Evolutionary conservation across 1,140 invertebrate genomes (phyloP).

Genomic region (Spodoptera frugiperda): DNA sequence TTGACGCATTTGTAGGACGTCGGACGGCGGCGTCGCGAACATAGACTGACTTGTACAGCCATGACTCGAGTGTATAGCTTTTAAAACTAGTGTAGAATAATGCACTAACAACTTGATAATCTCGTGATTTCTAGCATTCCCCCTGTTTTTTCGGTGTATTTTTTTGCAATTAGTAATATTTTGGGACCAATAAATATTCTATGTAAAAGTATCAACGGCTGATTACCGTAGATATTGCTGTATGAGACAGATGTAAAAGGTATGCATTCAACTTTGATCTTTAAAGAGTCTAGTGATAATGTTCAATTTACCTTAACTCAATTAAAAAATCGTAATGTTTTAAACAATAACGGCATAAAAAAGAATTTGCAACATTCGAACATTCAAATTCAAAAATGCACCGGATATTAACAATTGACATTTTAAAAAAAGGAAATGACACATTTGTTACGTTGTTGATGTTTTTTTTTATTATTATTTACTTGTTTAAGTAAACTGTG

Average conservation of each 20-base stretch:
- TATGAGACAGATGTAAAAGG: too few species aligned
- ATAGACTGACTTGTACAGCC: constrained; percentile 83
- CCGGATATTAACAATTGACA: constrained; percentile 52
- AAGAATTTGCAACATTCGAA: background rate
- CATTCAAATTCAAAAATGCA: constrained; percentile 32
- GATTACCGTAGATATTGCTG: too few species aligned
- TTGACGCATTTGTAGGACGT: background rate
- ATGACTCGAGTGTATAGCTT: constrained; percentile 65
- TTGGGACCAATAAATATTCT: background rate
- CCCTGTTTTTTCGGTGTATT: constrained; percentile 45
- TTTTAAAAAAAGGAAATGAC: constrained; percentile 43
- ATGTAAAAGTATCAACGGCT: background rate
- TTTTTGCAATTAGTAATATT: background rate
- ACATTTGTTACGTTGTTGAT: constrained; percentile 77
- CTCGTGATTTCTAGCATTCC: constrained; percentile 44
- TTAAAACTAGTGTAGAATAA: constrained; percentile 52
- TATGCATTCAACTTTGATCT: too few species aligned
- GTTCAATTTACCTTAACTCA: too few species aligned
- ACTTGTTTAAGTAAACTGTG: constrained; percentile 73
- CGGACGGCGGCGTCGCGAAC: constrained; percentile 68
- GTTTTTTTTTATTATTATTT: constrained; percentile 70
- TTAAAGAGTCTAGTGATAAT: too few species aligned
- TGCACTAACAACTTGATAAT: constrained; percentile 55
- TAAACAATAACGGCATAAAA: too few species aligned
- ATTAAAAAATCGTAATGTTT: too few species aligned